These are phyloP conservation scores for Orchesellides sinensis DNA, from an alignment of 2,888 invertebrate genomes.

Conservation along the genomic window DNA sequence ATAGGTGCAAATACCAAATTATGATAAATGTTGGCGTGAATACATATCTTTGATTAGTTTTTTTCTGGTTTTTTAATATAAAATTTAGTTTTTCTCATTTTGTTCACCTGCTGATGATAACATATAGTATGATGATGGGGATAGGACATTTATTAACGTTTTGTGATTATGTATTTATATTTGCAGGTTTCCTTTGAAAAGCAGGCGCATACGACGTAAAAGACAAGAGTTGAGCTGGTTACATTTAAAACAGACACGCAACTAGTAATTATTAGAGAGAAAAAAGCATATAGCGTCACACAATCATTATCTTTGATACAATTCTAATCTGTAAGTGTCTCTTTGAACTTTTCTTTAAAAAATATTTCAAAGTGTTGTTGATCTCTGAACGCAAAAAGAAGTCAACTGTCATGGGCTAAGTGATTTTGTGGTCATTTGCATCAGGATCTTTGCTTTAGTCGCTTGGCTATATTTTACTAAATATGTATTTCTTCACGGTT, in stretches of 20 bases:
- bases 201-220: not conserved
- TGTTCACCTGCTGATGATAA: slow-evolving; percentile 5
- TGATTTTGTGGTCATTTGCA: slow-evolving; percentile 37
- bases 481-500: not conserved
- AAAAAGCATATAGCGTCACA: not conserved
- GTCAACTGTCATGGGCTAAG: slow-evolving; percentile 37
- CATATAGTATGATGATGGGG: slow-evolving; percentile 1
- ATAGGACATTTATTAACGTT: slow-evolving; percentile 53
- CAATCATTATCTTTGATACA: slow-evolving; percentile 11
- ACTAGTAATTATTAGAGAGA: no score
- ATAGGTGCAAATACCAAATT: not conserved
- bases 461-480: slow-evolving; percentile 11
- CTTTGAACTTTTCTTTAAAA: not conserved
- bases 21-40: not conserved
- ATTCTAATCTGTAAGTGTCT: slow-evolving; percentile 15
- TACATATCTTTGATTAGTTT: slow-evolving; percentile 60
- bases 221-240: not conserved
- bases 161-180: not conserved
- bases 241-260: no score
- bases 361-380: slow-evolving; percentile 48
- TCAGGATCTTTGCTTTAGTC: slow-evolving; percentile 16
- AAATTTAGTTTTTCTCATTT: not conserved
- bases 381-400: slow-evolving; percentile 41
- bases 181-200: not conserved
- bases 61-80: slow-evolving; percentile 25